Evolutionary conservation across 2,888 invertebrate genomes (phyloP).

Genomic region (Atrina japonica): DNA sequence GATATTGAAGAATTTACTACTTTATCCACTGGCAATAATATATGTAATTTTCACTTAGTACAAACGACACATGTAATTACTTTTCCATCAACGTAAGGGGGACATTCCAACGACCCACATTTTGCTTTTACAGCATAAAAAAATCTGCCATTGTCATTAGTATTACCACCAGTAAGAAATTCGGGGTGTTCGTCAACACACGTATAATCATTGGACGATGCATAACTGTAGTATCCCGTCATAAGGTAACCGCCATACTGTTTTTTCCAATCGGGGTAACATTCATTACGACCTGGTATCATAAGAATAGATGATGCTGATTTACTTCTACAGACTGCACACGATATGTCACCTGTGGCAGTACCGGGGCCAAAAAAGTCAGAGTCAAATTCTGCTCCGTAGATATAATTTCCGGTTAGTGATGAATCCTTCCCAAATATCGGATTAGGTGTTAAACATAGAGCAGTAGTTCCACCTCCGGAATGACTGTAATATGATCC

Average conservation of each 20-base stretch:
- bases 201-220: conserved; percentile 24
- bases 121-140: conserved; percentile 31
- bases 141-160: conserved; percentile 38
- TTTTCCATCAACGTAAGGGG: conserved; percentile 31
- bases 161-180: conserved; percentile 12
- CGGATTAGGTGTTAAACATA: neutral
- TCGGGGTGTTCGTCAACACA: too few species aligned
- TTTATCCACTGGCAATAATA: too few species aligned
- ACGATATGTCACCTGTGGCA: conserved; percentile 15
- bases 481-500: neutral
- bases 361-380: conserved; percentile 11
- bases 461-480: neutral
- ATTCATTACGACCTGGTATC: too few species aligned
- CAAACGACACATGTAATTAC: conserved; percentile 44
- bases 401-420: neutral
- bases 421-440: neutral
- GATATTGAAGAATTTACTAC: too few species aligned
- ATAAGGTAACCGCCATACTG: too few species aligned
- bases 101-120: conserved; percentile 45
- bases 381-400: conserved; percentile 23
- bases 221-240: neutral
- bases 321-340: conserved; percentile 20
- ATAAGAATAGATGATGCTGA: too few species aligned
- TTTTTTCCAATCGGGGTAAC: conserved; percentile 13
- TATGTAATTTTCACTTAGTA: conserved; percentile 31